Evolutionary conservation across 2,797 vertebrate species (phyloP).

Genomic region (Yasuhikotakia modesta): DNA sequence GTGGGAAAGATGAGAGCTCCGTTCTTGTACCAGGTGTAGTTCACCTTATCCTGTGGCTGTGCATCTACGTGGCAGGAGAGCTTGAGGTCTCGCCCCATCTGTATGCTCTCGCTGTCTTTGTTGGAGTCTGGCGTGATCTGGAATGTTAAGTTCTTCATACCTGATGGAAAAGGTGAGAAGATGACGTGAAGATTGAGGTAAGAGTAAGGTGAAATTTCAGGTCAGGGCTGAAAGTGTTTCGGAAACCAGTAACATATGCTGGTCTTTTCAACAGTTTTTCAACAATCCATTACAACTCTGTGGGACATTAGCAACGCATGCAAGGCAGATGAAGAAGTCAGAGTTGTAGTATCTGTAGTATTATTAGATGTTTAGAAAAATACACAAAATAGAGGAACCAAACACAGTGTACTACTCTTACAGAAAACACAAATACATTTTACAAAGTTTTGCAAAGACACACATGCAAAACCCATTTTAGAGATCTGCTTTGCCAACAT

Average conservation of each 20-base stretch:
- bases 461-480: background rate
- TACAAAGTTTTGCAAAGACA: too few relatives aligned
- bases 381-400: background rate
- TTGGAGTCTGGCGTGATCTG: slow-evolving; percentile 97
- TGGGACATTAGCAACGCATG: too few relatives aligned
- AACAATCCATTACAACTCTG: too few relatives aligned
- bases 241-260: too few relatives aligned
- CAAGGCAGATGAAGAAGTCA: too few relatives aligned
- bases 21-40: slow-evolving; percentile 97
- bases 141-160: slow-evolving; percentile 93
- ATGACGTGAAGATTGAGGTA: background rate
- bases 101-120: slow-evolving; percentile 96
- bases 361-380: background rate
- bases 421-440: too few relatives aligned
- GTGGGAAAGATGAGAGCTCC: slow-evolving; percentile 83
- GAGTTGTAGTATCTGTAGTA: too few relatives aligned
- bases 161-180: slow-evolving; percentile 66
- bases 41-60: slow-evolving; percentile 94
- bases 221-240: background rate
- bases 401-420: too few relatives aligned
- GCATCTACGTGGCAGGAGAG: slow-evolving; percentile 96
- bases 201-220: slow-evolving; percentile 15
- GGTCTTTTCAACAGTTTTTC: too few relatives aligned
- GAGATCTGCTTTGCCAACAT: background rate
- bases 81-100: slow-evolving; percentile 96